Evolutionary conservation across 2,888 invertebrate genomes (phyloP), one percentile per base, ranked within the genome.

Genomic region (Fragum sueziense): DNA sequence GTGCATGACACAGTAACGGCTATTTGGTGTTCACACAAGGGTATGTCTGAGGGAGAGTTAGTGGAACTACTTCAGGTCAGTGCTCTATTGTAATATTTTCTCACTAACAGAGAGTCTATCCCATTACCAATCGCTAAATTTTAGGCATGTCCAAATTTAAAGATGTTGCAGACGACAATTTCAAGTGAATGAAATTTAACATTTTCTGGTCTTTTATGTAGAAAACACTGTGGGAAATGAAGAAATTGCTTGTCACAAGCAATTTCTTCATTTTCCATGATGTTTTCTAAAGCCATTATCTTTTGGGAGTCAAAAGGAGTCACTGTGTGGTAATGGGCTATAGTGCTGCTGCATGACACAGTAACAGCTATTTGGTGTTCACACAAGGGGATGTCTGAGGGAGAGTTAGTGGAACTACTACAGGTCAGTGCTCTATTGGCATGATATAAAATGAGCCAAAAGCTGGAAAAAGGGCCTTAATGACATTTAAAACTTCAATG

Each of bases 351-450:
- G 9, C 61, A 71, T 54, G 87, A 89, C 61, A 88, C 88, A 14
- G 78, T 85, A 14, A 76, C 82, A 11, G 89, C 89, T n/a, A 81
- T 90, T 69, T 90, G 90, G 90, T 89, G 89, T 85, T 88, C 90
- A 1, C 80, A 87, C 65, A 84, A 84, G 33, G 90, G 90, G 2
- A 89, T 90, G 89, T 87, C 89, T 3, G 90, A 90, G 62, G 84
- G 84, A 22, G 90, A 90, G 67, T 79, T 90, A 0, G 78, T 85
- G 4, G 87, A 88, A 57, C 67, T 88, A 0, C 82, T 90, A 2
- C 37, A 89, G 70, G 90, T 90, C n/a, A n/a, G n/a, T n/a, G n/a
- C n/a, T n/a, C n/a, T n/a, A n/a, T n/a, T n/a, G n/a, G n/a, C n/a
- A n/a, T n/a, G n/a, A n/a, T n/a, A n/a, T n/a, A n/a, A n/a, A n/a